phyloP scores from a whole-genome alignment of 1,140 invertebrate genomes.

The Diachasmimorpha longicaudata region DNA sequence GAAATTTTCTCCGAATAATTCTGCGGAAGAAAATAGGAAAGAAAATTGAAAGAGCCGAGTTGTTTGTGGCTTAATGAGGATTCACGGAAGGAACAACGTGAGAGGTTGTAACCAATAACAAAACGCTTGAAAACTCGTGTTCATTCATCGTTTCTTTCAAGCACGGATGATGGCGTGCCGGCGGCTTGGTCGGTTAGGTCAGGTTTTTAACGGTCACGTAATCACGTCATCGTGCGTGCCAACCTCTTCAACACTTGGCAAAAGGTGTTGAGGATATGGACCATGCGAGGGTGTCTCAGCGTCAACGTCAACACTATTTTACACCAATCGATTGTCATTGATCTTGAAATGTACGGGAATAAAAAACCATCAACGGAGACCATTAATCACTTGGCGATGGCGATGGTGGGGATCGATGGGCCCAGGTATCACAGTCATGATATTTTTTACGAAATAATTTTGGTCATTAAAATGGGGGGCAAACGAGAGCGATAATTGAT shows the following conservation, averaged over 20 bases:
- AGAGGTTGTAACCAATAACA: conserved; percentile 27
- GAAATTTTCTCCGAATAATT: conserved; percentile 21
- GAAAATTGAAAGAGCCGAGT: not conserved
- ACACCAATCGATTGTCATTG: not conserved
- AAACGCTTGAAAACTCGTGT: conserved; percentile 23
- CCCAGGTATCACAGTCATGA: too few species aligned
- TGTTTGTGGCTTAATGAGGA: not conserved
- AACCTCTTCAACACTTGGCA: conserved; percentile 25
- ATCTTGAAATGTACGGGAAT: not conserved
- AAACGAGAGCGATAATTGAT: too few species aligned
- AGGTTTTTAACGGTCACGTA: conserved; percentile 56
- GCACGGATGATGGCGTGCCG: conserved; percentile 25
- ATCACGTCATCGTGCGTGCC: conserved; percentile 54
- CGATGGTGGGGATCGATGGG: too few species aligned
- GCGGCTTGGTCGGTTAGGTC: conserved; percentile 43
- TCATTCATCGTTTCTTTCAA: conserved; percentile 26
- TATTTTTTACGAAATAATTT: too few species aligned
- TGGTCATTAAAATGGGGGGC: too few species aligned
- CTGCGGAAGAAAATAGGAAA: not conserved
- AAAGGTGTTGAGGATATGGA: conserved; percentile 38
- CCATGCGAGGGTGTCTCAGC: conserved; percentile 41
- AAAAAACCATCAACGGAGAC: too few species aligned
- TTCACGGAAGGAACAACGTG: not conserved
- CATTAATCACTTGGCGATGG: not conserved
- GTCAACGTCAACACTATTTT: not conserved